A percentile compares a stretch with the other conserved stretches of the same genome.
Conservation (phyloP, 2,888 invertebrate species). For the Eilema griseolum region DNA sequence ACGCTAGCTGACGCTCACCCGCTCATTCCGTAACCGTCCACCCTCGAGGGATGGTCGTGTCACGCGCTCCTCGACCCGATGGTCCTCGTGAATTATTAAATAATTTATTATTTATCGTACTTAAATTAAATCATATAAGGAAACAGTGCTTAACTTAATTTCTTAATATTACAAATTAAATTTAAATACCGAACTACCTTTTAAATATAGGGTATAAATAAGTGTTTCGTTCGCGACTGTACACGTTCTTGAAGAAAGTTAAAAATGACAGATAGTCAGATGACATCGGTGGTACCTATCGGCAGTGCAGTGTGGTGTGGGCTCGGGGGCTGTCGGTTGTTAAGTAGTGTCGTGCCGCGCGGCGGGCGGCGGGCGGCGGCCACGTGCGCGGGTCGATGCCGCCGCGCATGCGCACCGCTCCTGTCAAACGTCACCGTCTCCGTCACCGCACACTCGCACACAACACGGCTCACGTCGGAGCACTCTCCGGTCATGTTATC, state of each 20-base stretch:
- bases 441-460: slow-evolving; percentile 34
- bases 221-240: slow-evolving; percentile 30
- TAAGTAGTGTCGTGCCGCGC: slow-evolving; percentile 25
- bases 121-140: slow-evolving; percentile 12
- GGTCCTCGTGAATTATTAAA: slow-evolving; percentile 21
- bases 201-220: slow-evolving; percentile 18
- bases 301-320: slow-evolving; percentile 25
- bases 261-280: slow-evolving; percentile 19
- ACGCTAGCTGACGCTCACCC: slow-evolving; percentile 54
- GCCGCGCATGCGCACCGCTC: slow-evolving; percentile 70
- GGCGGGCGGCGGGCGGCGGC: slow-evolving; percentile 46
- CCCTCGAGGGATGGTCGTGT: slow-evolving; percentile 54
- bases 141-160: background rate
- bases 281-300: slow-evolving; percentile 31
- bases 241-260: slow-evolving; percentile 41
- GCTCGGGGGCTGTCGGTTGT: slow-evolving; percentile 29
- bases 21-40: slow-evolving; percentile 68
- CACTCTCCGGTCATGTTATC: slow-evolving; percentile 45
- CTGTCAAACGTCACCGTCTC: slow-evolving; percentile 69
- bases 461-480: slow-evolving; percentile 34
- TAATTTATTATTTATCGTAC: slow-evolving; percentile 7
- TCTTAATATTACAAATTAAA: background rate
- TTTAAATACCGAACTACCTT: background rate
- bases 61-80: slow-evolving; percentile 24
- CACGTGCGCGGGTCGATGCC: slow-evolving; percentile 82